A percentile compares a stretch with the other conserved stretches of the same genome.
Conservation (phyloP, 2,888 invertebrate genomes). For the Reticulitermes lucifugus region DNA sequence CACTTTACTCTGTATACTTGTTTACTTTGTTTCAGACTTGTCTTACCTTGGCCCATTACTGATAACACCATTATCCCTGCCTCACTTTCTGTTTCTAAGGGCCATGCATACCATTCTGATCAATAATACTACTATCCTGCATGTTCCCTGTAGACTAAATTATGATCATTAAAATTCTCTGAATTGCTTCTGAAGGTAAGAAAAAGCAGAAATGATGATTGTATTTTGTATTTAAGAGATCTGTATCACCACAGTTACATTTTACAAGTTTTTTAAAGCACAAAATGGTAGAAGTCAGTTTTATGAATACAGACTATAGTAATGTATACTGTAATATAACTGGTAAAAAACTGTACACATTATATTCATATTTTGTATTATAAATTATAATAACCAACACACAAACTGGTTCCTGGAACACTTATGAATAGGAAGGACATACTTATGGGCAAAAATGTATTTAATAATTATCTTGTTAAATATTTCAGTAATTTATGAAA, state of each 20-base stretch:
- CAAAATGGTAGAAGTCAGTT: slow-evolving; percentile 14
- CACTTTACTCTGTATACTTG: too few relatives aligned
- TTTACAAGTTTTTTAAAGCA: slow-evolving; percentile 21
- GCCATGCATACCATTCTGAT: too few relatives aligned
- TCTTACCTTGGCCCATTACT: too few relatives aligned
- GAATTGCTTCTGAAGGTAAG: background rate
- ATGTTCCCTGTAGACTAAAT: too few relatives aligned
- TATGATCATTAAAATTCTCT: too few relatives aligned
- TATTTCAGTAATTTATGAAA: background rate
- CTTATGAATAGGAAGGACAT: background rate
- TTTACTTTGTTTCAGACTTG: too few relatives aligned
- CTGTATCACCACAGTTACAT: slow-evolving; percentile 14
- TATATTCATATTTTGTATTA: slow-evolving; percentile 15
- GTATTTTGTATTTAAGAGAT: background rate
- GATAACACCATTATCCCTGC: too few relatives aligned
- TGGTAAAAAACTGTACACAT: slow-evolving; percentile 19
- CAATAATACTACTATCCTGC: too few relatives aligned
- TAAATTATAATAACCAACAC: slow-evolving; percentile 17
- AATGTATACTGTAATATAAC: slow-evolving; percentile 12
- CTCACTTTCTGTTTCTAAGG: too few relatives aligned
- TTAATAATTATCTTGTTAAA: background rate
- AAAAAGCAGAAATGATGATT: background rate
- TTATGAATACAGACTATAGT: slow-evolving; percentile 17
- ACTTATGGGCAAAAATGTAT: background rate
- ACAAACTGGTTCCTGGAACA: slow-evolving; percentile 11